A percentile compares a stretch with the other conserved stretches of the same genome.
Evolutionary conservation across 1,140 invertebrate genomes (phyloP).

Genomic region (Drosophila virilis): DNA sequence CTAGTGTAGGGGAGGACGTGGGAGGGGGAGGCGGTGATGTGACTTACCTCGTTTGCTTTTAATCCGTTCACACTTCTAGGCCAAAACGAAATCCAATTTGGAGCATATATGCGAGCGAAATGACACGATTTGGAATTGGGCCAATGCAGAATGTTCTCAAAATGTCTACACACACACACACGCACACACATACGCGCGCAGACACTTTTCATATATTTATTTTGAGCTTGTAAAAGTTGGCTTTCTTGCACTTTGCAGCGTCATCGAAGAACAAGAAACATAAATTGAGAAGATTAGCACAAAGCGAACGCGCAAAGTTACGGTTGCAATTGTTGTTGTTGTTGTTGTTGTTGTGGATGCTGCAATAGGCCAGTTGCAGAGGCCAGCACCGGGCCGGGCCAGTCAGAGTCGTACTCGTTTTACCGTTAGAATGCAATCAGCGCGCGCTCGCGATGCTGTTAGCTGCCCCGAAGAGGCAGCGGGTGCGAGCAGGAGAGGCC

Average conservation of each 20-base stretch:
- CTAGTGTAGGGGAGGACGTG: neutral
- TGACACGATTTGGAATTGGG: slow-evolving; percentile 76
- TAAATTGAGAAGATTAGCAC: slow-evolving; percentile 79
- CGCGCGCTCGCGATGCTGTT: slow-evolving; percentile 74
- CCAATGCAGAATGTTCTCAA: slow-evolving; percentile 67
- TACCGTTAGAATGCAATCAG: slow-evolving; percentile 82
- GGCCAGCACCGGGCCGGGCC: slow-evolving; percentile 54
- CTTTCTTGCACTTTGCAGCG: slow-evolving; percentile 71
- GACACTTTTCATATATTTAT: slow-evolving; percentile 44
- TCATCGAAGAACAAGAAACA: slow-evolving; percentile 64
- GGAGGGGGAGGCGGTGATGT: neutral
- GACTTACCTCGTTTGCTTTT: slow-evolving; percentile 57
- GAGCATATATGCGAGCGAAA: slow-evolving; percentile 43
- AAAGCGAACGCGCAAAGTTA: slow-evolving; percentile 58
- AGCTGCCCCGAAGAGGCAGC: slow-evolving; percentile 11
- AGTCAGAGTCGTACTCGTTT: slow-evolving; percentile 75
- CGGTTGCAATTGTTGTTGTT: slow-evolving; percentile 46
- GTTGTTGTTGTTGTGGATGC: slow-evolving; percentile 61
- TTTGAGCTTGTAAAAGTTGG: slow-evolving; percentile 36
- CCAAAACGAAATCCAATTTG: slow-evolving; percentile 63
- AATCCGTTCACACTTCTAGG: slow-evolving; percentile 26
- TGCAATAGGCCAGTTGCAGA: slow-evolving; percentile 70
- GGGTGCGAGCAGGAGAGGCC: slow-evolving; percentile 24
- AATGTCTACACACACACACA: slow-evolving; percentile 48
- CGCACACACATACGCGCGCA: slow-evolving; percentile 12